Conservation (phyloP, 2,797 vertebrate species). For the Chloroceryle amazona region DNA sequence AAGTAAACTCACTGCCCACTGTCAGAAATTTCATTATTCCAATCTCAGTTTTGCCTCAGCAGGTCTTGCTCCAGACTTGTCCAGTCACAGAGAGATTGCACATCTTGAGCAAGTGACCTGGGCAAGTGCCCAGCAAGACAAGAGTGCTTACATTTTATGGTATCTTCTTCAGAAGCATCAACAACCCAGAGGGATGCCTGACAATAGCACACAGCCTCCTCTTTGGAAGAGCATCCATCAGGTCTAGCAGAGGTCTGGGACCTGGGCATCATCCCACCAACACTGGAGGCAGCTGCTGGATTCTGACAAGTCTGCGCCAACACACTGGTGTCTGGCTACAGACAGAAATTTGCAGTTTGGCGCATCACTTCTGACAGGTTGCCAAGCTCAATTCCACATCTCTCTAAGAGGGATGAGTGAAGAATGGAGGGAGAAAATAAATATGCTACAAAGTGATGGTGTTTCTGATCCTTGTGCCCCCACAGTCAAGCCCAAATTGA, state of each 20-base stretch:
- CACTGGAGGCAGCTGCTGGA: rapidly evolving
- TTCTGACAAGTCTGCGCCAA: background rate
- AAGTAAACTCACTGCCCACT: background rate
- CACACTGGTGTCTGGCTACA: background rate
- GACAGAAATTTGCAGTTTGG: background rate
- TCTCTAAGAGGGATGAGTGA: background rate
- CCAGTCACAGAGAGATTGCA: background rate
- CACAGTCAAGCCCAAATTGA: background rate
- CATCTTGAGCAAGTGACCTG: background rate
- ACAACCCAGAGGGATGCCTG: rapidly evolving
- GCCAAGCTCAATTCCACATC: background rate
- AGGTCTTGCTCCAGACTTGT: background rate
- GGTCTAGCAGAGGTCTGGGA: background rate
- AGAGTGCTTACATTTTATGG: background rate
- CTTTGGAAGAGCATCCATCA: background rate
- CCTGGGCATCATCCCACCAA: background rate
- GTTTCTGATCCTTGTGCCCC: background rate
- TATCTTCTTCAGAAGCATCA: background rate
- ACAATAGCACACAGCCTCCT: rapidly evolving
- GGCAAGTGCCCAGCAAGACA: background rate
- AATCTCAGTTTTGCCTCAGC: background rate
- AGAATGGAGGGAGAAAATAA: background rate
- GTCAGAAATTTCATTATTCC: background rate
- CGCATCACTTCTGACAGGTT: background rate
- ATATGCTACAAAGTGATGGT: background rate